Conservation (phyloP, 2,797 vertebrate genomes). For the Enteromius viviparus region DNA sequence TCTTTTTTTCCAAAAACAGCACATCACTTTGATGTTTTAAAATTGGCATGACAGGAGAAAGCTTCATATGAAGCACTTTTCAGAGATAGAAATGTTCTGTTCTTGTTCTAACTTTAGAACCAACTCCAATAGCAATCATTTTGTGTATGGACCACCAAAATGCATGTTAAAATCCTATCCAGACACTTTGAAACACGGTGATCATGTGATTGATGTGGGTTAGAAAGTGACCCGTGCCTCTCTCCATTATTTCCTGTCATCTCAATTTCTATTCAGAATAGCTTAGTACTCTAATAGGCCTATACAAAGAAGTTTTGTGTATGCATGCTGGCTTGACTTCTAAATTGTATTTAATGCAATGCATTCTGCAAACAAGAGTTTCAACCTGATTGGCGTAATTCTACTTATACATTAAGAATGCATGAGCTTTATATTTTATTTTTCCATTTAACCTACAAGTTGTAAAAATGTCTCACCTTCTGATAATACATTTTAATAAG, state of each 20-base stretch:
- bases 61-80: neutral
- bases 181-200: neutral
- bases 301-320: neutral
- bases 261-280: neutral
- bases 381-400: neutral
- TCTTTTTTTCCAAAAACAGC: constrained; percentile 1
- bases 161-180: neutral
- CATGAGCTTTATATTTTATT: neutral
- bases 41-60: neutral
- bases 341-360: neutral
- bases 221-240: neutral
- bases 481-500: neutral
- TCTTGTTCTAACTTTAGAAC: neutral
- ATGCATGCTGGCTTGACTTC: neutral
- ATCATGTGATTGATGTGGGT: neutral
- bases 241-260: neutral
- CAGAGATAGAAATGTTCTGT: neutral
- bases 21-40: constrained; percentile 13
- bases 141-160: neutral
- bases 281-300: neutral
- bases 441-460: neutral
- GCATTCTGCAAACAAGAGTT: neutral
- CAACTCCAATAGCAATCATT: neutral
- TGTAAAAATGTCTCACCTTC: neutral
- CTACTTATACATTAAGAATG: neutral